Evolutionary conservation across 1,140 invertebrate species (phyloP), one percentile per base, ranked within the genome.

Genomic region (Sesamia nonagrioides): DNA sequence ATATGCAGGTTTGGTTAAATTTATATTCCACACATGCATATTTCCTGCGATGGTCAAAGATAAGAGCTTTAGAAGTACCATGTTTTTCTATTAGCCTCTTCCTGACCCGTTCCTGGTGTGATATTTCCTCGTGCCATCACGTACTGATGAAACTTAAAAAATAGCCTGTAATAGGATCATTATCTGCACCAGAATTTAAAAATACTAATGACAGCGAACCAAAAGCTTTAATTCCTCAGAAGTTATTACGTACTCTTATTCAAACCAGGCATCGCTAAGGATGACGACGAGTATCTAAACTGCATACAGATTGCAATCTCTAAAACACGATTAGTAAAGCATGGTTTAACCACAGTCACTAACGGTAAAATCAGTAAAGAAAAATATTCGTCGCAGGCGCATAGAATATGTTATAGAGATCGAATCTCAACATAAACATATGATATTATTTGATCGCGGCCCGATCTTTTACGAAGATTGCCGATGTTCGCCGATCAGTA

Each of bases 371-470:
- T 68, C 56, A 40, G 45, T 61, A 63, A 81, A 72, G 76, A 83
- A 78, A 81, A 83, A 63, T 82, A 82, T 82, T 77, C 63, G 77
- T 78, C 71, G 80, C 77, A 75, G 60, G 71, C 76, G 73, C 77
- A 78, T 74, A 83, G 76, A 68, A 80, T 63, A 78, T 71, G 50
- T 71, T 60, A 82, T 81, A 86, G 73, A 86, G 87, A 88, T 89
- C 83, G 71, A 82, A 89, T 89, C 88, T 78, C 21, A 33, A 72
- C 83, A 81, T 89, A 89, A 89, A 89, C 86, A 83, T 83, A 35
- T 80, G 78, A 85, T 88, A 89, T 89, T 88, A 89, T 89, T 87
- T 83, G 83, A 84, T 83, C 77, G 77, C 61, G 52, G 75, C 81
- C 74, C 82, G 83, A 89, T 89, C 83, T 84, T 81, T 75, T 68